Evolutionary conservation across 2,888 invertebrate genomes (phyloP).

Genomic region (Ornithoptera alexandrae): DNA sequence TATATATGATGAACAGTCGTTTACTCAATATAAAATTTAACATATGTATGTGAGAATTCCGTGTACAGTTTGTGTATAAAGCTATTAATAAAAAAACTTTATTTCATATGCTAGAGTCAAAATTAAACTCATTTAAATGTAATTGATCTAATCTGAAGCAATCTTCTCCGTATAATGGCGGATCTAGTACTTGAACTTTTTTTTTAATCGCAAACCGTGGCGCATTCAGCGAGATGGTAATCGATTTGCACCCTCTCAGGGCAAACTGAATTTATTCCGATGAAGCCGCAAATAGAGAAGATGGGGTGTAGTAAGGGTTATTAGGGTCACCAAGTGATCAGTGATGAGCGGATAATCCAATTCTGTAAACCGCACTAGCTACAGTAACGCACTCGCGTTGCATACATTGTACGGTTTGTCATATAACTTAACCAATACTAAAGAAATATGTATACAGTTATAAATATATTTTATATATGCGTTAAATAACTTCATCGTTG

Average conservation of each 20-base stretch:
- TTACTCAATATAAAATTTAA: no score
- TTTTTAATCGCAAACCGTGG: neutral
- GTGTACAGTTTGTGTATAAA: no score
- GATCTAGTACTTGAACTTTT: neutral
- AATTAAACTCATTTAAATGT: neutral
- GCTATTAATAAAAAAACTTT: no score
- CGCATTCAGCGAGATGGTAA: slow-evolving; percentile 10
- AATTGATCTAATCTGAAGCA: neutral
- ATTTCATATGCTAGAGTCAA: no score
- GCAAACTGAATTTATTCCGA: slow-evolving; percentile 13
- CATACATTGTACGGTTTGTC: no score
- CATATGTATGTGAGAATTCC: no score
- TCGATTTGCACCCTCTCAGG: slow-evolving; percentile 20
- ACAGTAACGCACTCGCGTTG: neutral
- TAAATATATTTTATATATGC: no score
- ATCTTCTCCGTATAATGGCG: neutral
- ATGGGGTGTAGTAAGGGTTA: slow-evolving; percentile 2
- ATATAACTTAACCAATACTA: no score
- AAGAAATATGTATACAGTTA: no score
- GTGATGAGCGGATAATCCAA: neutral
- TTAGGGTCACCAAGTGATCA: neutral
- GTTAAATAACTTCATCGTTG: no score
- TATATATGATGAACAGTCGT: no score
- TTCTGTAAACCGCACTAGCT: neutral
- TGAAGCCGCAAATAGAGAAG: slow-evolving; percentile 18